Percentiles rank a stretch among this genome's conserved stretches.
phyloP scores from a whole-genome alignment of 2,888 invertebrate species.

The Thecophora atra region DNA sequence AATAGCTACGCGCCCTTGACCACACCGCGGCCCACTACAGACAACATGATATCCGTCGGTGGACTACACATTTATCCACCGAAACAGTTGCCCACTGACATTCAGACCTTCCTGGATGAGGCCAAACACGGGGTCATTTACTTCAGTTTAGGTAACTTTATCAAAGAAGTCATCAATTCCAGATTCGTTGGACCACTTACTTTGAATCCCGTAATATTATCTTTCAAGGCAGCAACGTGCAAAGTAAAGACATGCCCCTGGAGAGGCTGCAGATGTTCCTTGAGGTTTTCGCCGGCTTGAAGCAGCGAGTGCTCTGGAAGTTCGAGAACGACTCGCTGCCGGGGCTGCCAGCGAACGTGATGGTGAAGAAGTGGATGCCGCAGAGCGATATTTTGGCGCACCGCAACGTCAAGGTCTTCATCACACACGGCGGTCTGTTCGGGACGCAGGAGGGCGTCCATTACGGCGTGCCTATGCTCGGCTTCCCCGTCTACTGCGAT shows the following conservation, averaged over 20 bases:
- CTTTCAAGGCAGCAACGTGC: constrained; percentile 64
- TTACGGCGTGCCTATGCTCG: constrained; percentile 66
- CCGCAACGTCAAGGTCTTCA: constrained; percentile 65
- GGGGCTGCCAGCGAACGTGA: constrained; percentile 65
- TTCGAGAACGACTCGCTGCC: constrained; percentile 65
- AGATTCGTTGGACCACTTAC: too few relatives aligned
- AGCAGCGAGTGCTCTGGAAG: constrained; percentile 66
- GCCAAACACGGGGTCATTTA: constrained; percentile 67
- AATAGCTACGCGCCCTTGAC: constrained; percentile 68
- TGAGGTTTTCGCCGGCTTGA: constrained; percentile 61
- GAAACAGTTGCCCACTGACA: constrained; percentile 58
- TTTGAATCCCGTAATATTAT: not conserved
- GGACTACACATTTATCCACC: constrained; percentile 69
- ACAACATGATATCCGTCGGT: constrained; percentile 68
- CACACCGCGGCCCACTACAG: constrained; percentile 65
- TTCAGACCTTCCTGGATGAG: constrained; percentile 65
- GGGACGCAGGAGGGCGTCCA: constrained; percentile 66
- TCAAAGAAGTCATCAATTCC: too few relatives aligned
- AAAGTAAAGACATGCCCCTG: constrained; percentile 64
- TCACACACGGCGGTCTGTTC: constrained; percentile 66
- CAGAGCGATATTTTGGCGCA: constrained; percentile 68
- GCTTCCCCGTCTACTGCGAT: constrained; percentile 67
- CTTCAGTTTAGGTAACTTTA: constrained; percentile 67
- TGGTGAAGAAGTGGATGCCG: constrained; percentile 68
- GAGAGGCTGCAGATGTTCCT: constrained; percentile 63